These are phyloP conservation scores for Poecilia latipinna DNA, from an alignment of 2,113 vertebrate genomes.

Conservation along the genomic window DNA sequence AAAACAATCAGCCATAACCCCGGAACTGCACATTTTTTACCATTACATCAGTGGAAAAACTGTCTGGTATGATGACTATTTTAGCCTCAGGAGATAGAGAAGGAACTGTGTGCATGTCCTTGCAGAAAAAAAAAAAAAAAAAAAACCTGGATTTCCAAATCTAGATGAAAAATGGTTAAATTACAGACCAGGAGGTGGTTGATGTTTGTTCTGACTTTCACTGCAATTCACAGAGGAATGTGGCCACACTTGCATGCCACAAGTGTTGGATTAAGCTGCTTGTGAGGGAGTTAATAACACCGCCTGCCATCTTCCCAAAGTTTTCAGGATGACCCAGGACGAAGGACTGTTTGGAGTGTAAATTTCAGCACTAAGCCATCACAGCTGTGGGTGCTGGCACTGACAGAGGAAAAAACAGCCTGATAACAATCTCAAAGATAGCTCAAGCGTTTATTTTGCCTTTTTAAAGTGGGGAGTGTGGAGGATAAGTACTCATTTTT, in stretches of 20 bases:
- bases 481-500: not conserved
- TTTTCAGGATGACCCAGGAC: conserved; percentile 28
- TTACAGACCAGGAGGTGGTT: conserved; percentile 58
- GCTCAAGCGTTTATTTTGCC: conserved; percentile 11
- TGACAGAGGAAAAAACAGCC: conserved; percentile 24
- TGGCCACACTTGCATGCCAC: conserved; percentile 6
- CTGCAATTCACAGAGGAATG: conserved; percentile 31
- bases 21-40: conserved; percentile 23
- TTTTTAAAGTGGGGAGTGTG: not conserved
- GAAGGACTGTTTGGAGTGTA: conserved; percentile 48
- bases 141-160: conserved; percentile 32
- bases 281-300: conserved; percentile 48
- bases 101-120: not conserved
- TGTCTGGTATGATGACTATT: conserved; percentile 14
- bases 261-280: conserved; percentile 34
- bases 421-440: conserved; percentile 12
- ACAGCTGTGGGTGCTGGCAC: conserved; percentile 37
- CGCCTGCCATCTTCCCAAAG: conserved; percentile 25
- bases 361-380: conserved; percentile 24
- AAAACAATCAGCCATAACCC: conserved; percentile 50
- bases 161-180: conserved; percentile 48
- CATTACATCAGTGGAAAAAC: conserved; percentile 49
- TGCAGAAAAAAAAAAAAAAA: not conserved
- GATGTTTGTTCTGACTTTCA: conserved; percentile 53
- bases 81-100: conserved; percentile 20